A percentile compares a stretch with the other conserved stretches of the same genome.
These are phyloP conservation scores for Protomyctophum bolini DNA, from an alignment of 2,113 vertebrate species.

Conservation along the genomic window DNA sequence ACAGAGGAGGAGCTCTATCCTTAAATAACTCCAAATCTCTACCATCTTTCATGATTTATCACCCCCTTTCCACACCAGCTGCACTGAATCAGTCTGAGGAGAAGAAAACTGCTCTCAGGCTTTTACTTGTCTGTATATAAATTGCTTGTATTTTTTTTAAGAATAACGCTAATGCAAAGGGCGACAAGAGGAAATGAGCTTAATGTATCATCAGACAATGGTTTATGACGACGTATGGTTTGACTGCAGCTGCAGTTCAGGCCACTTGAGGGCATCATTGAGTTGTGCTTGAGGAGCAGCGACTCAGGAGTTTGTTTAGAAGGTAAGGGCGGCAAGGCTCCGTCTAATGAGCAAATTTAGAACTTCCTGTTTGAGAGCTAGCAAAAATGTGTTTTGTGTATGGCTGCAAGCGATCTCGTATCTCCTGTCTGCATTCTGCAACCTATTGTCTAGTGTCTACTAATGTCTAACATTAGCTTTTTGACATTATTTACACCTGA, in stretches of 20 bases:
- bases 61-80: not conserved
- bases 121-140: not conserved
- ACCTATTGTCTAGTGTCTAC: too few relatives aligned
- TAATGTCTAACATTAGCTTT: too few relatives aligned
- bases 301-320: conserved; percentile 2
- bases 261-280: conserved; percentile 67
- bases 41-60: not conserved
- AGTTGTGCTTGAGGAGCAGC: conserved; percentile 15
- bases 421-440: too few relatives aligned
- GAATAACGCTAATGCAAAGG: not conserved
- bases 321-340: not conserved
- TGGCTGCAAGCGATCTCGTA: conserved; percentile 31
- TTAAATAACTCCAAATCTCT: not conserved
- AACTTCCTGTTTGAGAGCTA: too few relatives aligned
- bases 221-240: not conserved
- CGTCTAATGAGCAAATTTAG: too few relatives aligned
- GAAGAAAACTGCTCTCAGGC: too few relatives aligned
- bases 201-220: not conserved
- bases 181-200: not conserved
- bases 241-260: conserved; percentile 6
- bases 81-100: too few relatives aligned
- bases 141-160: not conserved
- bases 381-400: too few relatives aligned
- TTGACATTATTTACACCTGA: too few relatives aligned
- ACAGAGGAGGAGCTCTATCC: not conserved